phyloP scores from a whole-genome alignment of 2,797 vertebrate genomes.

The Spinus olivaceus region DNA sequence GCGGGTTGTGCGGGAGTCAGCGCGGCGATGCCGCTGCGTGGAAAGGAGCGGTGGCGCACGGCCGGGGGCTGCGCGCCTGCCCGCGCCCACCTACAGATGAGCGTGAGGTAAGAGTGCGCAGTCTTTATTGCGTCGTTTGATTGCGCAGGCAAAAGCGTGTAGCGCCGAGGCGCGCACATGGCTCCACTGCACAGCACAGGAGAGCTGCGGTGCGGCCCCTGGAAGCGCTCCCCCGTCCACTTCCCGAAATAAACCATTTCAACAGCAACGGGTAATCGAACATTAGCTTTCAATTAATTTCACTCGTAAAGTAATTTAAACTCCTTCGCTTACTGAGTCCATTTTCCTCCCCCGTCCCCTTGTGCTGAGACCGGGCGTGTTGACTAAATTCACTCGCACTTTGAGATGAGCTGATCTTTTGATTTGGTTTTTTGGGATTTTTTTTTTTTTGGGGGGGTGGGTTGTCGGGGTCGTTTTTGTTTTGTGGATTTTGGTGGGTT shows the following conservation, averaged over 20 bases:
- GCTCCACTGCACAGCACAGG: background rate
- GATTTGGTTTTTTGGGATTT: background rate
- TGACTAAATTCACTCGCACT: background rate
- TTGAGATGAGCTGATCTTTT: background rate
- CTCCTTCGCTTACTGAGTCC: too few species aligned
- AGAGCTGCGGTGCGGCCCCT: background rate
- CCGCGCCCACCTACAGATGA: background rate
- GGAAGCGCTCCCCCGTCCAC: background rate
- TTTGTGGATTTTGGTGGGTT: background rate
- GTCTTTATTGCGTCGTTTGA: background rate
- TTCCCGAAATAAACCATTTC: background rate
- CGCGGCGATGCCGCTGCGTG: background rate
- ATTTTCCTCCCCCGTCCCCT: accelerated
- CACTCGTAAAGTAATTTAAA: background rate
- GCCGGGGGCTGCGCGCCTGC: background rate
- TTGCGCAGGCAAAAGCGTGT: background rate
- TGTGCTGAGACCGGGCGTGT: accelerated
- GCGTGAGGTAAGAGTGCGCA: background rate
- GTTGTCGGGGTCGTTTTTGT: background rate
- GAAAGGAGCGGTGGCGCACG: accelerated
- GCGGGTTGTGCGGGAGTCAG: background rate
- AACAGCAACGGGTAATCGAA: background rate
- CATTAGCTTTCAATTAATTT: background rate
- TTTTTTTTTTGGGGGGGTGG: too few species aligned
- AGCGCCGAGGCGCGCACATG: background rate